Base-by-base conservation (phyloP, 1,140 invertebrate species). In the Penaeus chinensis region DNA sequence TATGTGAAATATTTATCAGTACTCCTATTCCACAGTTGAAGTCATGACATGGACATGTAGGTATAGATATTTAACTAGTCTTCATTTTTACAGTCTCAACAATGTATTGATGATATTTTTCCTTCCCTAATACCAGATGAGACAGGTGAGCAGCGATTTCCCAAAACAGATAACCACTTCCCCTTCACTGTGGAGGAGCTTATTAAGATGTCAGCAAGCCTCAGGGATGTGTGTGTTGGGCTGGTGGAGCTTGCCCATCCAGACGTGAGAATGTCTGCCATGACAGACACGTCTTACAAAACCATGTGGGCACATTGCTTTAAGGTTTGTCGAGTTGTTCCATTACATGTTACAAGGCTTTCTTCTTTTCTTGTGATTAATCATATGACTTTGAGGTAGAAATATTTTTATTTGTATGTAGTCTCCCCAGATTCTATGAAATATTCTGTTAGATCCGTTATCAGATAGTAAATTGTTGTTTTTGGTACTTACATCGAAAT, bases 171-270 rank as follows among this genome's bases (percentile, higher is more conserved):
- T 22, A 80, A 63, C 47, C 89, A 87, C 66, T 94, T 94, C 92
- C 93, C 94, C 37, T 94, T 94, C 89, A 90, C 90, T 60, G 90
- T 94, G 32, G 63, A 82, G 11, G 93, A 94, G 89, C 79, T 94
- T 18, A 91, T 93, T 7, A 91, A 91, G 11, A 93, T 94, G 91
- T 92, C 92, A 63, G 90, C 92, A 19, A 91, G 91, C 37, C 89
- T 94, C 32, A 90, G 93, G 85, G 96, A 97, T 89, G 95, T 97
- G 1, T 97, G 97, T 90, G 93, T 98, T 20, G 97, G 97, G 19
- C 93, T 99, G 1, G 96, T 99, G 3, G 97, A 98, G 91, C 92
- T 98, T 37, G 97, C 97, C 0, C 98, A 97, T 92, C 97, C 97
- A 0, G 97, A 98, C 91, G 94, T 95, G 0, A 93, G 89, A 11